Conservation (phyloP, 2,797 vertebrate genomes). For the Acanthopagrus latus region DNA sequence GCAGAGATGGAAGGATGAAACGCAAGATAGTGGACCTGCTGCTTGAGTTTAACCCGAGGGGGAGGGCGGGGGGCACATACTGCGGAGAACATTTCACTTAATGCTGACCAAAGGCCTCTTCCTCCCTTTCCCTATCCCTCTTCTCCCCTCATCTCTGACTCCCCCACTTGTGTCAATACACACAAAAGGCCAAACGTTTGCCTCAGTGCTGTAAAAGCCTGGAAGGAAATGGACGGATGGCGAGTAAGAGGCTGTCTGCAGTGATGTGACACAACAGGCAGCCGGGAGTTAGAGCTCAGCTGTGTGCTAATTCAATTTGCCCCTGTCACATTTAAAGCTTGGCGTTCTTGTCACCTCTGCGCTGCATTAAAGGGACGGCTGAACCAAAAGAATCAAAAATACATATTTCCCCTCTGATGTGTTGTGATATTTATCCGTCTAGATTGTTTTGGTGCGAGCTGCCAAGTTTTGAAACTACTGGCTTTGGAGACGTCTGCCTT, state of each 20-base stretch:
- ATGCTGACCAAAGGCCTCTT: constrained; percentile 41
- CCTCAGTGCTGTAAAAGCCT: constrained; percentile 49
- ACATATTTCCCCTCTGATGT: no score
- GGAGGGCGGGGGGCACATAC: constrained; percentile 1
- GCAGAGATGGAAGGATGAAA: constrained; percentile 57
- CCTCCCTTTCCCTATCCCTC: constrained; percentile 11
- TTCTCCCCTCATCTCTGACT: constrained; percentile 34
- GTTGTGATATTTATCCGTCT: no score
- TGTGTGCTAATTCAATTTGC: constrained; percentile 44
- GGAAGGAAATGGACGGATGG: constrained; percentile 44
- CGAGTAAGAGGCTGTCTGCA: constrained; percentile 40
- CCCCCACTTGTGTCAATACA: constrained; percentile 22
- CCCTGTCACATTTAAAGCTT: constrained; percentile 27
- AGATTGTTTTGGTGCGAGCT: no score
- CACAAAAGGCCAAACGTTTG: constrained; percentile 43
- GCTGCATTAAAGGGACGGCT: not conserved
- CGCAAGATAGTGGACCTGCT: constrained; percentile 41
- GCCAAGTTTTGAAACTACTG: no score
- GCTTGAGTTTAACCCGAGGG: constrained; percentile 29
- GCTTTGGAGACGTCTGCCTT: no score
- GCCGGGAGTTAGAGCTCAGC: constrained; percentile 28
- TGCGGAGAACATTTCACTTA: constrained; percentile 31
- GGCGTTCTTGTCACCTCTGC: constrained; percentile 28
- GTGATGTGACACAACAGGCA: constrained; percentile 44
- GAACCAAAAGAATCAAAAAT: no score